Conservation (phyloP, 2,797 vertebrate genomes). For the Brachyrhaphis roseni region DNA sequence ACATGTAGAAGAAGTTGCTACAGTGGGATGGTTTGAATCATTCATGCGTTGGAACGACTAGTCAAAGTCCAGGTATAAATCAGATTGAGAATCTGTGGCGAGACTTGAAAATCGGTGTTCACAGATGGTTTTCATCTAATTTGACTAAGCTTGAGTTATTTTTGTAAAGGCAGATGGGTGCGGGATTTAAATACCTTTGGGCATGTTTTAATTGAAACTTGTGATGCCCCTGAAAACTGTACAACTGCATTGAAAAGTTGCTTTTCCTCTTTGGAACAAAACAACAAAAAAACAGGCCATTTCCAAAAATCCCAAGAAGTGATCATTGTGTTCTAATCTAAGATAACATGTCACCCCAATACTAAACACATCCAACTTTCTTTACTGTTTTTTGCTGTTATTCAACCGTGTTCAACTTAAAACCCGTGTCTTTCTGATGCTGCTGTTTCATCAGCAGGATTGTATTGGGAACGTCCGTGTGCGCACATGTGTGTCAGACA, state of each 20-base stretch:
- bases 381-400: neutral
- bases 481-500: slow-evolving; percentile 33
- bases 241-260: neutral
- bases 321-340: neutral
- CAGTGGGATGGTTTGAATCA: neutral
- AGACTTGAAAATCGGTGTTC: neutral
- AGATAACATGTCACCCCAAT: neutral
- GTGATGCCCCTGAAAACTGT: neutral
- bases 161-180: neutral
- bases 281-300: neutral
- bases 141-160: neutral
- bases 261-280: neutral
- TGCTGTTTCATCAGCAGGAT: slow-evolving; percentile 33
- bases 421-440: slow-evolving; percentile 23
- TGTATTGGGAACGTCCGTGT: slow-evolving; percentile 22
- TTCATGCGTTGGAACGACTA: neutral
- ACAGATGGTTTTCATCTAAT: neutral
- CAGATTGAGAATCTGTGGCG: neutral
- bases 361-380: neutral
- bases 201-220: neutral
- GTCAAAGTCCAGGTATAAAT: neutral
- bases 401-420: slow-evolving; percentile 40
- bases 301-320: neutral
- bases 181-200: neutral
- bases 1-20: neutral